These are phyloP conservation scores for Brachyhypopomus gauderio DNA, from an alignment of 2,113 vertebrate genomes.

Conservation along the genomic window DNA sequence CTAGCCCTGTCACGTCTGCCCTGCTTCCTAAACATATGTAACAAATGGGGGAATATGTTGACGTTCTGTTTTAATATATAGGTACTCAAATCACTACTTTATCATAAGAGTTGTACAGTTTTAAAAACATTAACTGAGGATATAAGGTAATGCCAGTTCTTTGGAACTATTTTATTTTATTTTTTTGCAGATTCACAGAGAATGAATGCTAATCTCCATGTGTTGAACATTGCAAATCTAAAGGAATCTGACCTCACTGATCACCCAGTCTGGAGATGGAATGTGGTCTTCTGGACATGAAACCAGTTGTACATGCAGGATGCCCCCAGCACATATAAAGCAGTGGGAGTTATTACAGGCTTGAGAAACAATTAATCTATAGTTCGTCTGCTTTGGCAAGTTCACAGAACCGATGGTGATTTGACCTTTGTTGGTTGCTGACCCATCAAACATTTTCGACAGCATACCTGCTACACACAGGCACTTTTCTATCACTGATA, in stretches of 20 bases:
- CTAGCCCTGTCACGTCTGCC: not conserved
- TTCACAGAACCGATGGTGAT: not conserved
- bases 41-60: not conserved
- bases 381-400: too few species aligned
- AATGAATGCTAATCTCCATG: too few species aligned
- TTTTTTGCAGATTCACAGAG: too few species aligned
- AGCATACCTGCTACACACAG: not conserved
- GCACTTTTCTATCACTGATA: not conserved
- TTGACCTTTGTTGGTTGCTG: not conserved
- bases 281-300: not conserved
- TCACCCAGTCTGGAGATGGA: not conserved
- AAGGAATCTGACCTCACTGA: too few species aligned
- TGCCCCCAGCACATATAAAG: not conserved
- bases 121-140: not conserved
- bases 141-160: not conserved
- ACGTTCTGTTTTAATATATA: not conserved
- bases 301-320: not conserved
- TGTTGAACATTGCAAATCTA: too few species aligned
- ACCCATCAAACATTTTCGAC: slow-evolving; percentile 20
- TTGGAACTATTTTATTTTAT: too few species aligned
- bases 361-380: too few species aligned
- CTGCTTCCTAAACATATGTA: not conserved
- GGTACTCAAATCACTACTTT: not conserved
- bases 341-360: not conserved
- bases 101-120: not conserved